phyloP scores from a whole-genome alignment of 2,797 vertebrate species.

The Gobio occitaniae region DNA sequence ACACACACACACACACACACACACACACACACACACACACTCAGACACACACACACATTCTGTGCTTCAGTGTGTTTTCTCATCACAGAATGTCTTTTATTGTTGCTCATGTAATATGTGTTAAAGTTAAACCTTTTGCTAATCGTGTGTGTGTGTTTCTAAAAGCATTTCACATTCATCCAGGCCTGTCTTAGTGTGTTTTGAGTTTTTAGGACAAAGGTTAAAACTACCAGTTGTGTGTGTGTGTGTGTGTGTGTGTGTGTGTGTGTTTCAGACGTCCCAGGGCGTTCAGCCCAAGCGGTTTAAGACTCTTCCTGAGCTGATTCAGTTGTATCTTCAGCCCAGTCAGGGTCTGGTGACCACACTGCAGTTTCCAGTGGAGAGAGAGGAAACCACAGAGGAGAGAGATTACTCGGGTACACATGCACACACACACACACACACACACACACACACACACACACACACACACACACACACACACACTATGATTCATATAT shows the following conservation, averaged over 20 bases:
- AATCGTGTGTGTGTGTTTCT: neutral
- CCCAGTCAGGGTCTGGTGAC: slow-evolving; percentile 94
- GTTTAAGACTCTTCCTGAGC: slow-evolving; percentile 90
- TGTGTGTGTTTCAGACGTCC: slow-evolving; percentile 82
- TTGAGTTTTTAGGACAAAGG: neutral
- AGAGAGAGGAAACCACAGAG: slow-evolving; percentile 87
- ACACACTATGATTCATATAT: neutral
- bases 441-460: slow-evolving; percentile 27
- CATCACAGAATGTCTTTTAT: neutral
- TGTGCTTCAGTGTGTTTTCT: neutral
- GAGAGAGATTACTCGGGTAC: slow-evolving; percentile 94
- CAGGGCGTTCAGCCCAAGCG: slow-evolving; percentile 94
- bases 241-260: slow-evolving; percentile 28
- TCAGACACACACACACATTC: neutral
- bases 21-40: neutral
- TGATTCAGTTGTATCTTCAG: slow-evolving; percentile 91
- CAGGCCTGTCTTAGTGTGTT: neutral
- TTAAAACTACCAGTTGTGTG: neutral
- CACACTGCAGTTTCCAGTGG: slow-evolving; percentile 90
- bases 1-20: neutral
- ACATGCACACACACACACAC: slow-evolving; percentile 22
- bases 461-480: slow-evolving; percentile 16
- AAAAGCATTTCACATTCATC: neutral
- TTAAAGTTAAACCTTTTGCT: neutral
- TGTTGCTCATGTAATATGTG: neutral